Evolutionary conservation across 1,140 invertebrate genomes (phyloP), one percentile per base, ranked within the genome.

Genomic region (Thrips palmi): DNA sequence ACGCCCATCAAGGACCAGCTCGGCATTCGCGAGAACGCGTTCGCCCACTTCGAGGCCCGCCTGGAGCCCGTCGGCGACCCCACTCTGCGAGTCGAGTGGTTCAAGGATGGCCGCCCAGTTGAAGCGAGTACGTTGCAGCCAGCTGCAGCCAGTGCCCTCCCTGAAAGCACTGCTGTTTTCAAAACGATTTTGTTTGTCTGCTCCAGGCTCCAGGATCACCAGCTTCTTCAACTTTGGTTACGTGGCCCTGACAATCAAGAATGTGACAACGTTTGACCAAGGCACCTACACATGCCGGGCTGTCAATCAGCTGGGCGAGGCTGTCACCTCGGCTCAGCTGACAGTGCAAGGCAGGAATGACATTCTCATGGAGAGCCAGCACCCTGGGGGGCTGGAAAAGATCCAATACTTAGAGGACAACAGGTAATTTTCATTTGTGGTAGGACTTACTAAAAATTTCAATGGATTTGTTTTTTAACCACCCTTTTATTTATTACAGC

Each of bases 161-260:
- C n/a, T n/a, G n/a, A n/a, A n/a, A n/a, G n/a, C n/a, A n/a, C n/a
- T n/a, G n/a, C 6, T 32, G 17, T 11, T 32, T 6, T 11, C 15
- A 10, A 7, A 21, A 20, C 21, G 12, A 32, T 33, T 38, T 35
- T 46, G 39, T 43, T 31, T 40, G 35, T 39, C 45, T 43, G 43
- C 51, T 52, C 14, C 44, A 72, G 70, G 71, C 63, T 89, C 85
- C 23, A 71, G 89, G 55, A 92, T 87, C 35, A 92, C 87, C 41
- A 83, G 80, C 22, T 92, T 92, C 65, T 91, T 89, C 55, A 93
- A 94, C 53, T 94, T 94, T 56, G 91, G 91, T 31, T 93, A 93
- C 52, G 87, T 96, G 42, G 92, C 92, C 1, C 57, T 99, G 32
- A 94, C 91, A 11, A 88, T 98, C 40, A 91, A 94, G 53, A 82